Conservation (phyloP, 2,888 invertebrate genomes). For the Cantharis rustica region DNA sequence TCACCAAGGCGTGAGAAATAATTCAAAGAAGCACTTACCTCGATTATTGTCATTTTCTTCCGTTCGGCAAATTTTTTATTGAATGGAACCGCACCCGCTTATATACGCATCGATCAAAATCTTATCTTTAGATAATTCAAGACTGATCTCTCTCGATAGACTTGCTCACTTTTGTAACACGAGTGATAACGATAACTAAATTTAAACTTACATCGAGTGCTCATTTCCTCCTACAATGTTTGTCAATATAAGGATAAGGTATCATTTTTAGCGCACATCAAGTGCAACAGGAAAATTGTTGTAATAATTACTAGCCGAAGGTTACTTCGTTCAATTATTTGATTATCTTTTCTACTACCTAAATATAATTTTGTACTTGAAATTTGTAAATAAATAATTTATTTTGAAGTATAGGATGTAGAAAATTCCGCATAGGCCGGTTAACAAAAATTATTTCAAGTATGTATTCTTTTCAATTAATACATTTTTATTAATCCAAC, state of each 20-base stretch:
- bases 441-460: too few relatives aligned
- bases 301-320: background rate
- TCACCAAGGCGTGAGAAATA: conserved; percentile 17
- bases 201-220: background rate
- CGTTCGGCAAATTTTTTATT: background rate
- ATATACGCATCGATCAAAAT: background rate
- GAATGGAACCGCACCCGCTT: background rate
- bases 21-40: conserved; percentile 6
- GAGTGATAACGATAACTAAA: background rate
- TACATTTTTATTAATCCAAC: too few relatives aligned
- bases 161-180: background rate
- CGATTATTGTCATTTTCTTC: background rate
- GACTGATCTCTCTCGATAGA: background rate
- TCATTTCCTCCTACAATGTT: background rate
- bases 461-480: too few relatives aligned
- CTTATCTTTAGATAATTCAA: background rate
- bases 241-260: background rate
- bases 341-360: background rate
- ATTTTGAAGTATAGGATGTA: too few relatives aligned
- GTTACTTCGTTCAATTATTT: background rate
- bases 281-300: background rate
- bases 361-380: background rate
- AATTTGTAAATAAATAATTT: background rate
- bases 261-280: background rate
- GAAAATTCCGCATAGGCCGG: too few relatives aligned